Evolutionary conservation across 2,797 vertebrate species (phyloP), one percentile per base, ranked within the genome.

Genomic region (Sitta carolinensis): DNA sequence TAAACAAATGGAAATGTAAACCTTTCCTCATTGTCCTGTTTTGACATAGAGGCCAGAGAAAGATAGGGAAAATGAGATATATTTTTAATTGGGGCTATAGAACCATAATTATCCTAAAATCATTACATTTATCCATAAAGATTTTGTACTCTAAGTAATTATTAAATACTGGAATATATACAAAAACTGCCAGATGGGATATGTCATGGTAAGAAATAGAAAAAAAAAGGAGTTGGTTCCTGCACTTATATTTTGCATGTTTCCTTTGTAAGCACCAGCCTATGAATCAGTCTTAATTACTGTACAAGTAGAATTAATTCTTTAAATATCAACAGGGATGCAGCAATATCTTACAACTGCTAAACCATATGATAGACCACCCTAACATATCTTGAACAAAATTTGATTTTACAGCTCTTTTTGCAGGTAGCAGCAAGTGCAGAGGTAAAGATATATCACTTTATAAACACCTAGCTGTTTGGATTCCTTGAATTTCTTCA

Each of bases 151-250:
- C 9, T 38, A 72, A 77, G 25, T 43, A 63, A 36, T 62, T 4
- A 54, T 5, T 79, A 59, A 57, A 52, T 22, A 70, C 5, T 25
- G 32, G 30, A 7, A 57, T 32, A 43, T 19, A 43, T 13, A 78
- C 2, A 62, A 66, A 67, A 26, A 69, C 13, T 34, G 11, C 2
- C 47, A 89, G 17, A 43, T 10, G 77, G 12, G 16, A n/a, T 30
- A 77, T 5, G 7, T 9, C 16, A 36, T 4, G 3, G 8, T 2
- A 48, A 9, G 16, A 38, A 34, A 18, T 21, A 34, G 2, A 45
- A 19, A 34, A 18, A 1, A 9, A 7, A 5, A 30, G 4, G 2
- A 55, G 2, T 8, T 67, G 20, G 4, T 34, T 79, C 25, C 7
- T 36, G 9, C 30, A 38, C 13, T 58, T 68, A 5, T 0, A 52